Percentiles rank a stretch among this genome's conserved stretches.
Evolutionary conservation across 2,113 vertebrate genomes (phyloP).

Genomic region (Zeus faber): DNA sequence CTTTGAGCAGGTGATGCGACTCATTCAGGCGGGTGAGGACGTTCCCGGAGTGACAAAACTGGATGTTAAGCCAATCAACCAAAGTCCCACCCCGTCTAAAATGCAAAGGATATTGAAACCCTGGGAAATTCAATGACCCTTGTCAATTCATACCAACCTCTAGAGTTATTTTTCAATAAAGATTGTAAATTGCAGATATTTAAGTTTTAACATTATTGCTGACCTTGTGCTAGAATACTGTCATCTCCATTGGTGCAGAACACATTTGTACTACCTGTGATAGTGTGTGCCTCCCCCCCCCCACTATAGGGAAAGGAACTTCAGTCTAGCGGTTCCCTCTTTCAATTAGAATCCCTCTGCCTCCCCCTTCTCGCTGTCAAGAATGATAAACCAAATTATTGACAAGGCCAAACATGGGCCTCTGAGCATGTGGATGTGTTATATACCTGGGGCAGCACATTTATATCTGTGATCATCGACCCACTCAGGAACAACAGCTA

Average conservation of each 20-base stretch:
- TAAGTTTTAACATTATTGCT: too few relatives aligned
- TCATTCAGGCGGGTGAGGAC: slow-evolving; percentile 73
- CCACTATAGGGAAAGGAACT: too few relatives aligned
- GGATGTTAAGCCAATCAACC: slow-evolving; percentile 66
- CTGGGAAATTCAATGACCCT: slow-evolving; percentile 65
- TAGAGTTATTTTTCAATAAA: slow-evolving; percentile 11
- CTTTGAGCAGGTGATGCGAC: slow-evolving; percentile 72
- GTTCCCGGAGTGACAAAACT: slow-evolving; percentile 62
- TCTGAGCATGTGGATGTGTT: too few relatives aligned
- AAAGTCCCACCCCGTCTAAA: slow-evolving; percentile 65
- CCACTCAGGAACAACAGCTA: not conserved
- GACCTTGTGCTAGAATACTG: too few relatives aligned
- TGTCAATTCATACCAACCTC: too few relatives aligned
- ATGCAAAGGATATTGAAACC: slow-evolving; percentile 70
- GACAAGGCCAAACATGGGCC: too few relatives aligned
- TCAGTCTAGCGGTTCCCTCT: too few relatives aligned
- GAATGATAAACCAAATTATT: slow-evolving; percentile 87
- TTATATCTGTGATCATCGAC: too few relatives aligned
- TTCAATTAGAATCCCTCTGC: slow-evolving; percentile 83
- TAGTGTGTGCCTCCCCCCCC: too few relatives aligned
- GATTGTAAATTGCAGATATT: not conserved
- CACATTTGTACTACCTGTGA: too few relatives aligned
- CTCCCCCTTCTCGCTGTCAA: slow-evolving; percentile 80
- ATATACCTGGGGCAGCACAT: too few relatives aligned
- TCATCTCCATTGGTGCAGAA: too few relatives aligned